phyloP scores from a whole-genome alignment of 2,888 invertebrate species.

The Mythimna ferrago region DNA sequence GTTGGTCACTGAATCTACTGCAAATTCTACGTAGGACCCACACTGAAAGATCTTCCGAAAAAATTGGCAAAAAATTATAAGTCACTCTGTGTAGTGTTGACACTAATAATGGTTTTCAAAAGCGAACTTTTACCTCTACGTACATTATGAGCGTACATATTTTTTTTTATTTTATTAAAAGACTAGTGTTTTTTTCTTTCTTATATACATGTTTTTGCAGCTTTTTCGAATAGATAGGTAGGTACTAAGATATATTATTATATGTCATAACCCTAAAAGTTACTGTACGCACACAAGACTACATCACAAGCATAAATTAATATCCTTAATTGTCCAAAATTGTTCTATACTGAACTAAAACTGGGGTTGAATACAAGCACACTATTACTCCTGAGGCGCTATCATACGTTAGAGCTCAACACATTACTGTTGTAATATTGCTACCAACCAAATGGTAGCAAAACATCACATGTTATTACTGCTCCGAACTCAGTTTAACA shows the following conservation, averaged over 20 bases:
- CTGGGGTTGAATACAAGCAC: constrained; percentile 31
- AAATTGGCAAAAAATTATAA: no score
- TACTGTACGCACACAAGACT: background rate
- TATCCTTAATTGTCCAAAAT: constrained; percentile 44
- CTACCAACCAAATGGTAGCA: constrained; percentile 51
- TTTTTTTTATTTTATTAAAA: background rate
- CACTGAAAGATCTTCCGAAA: no score
- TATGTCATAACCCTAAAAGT: background rate
- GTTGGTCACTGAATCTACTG: no score
- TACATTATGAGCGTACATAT: no score
- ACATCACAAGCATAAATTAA: constrained; percentile 37
- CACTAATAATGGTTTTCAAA: background rate
- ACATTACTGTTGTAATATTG: constrained; percentile 52
- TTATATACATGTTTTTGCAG: background rate
- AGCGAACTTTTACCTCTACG: background rate
- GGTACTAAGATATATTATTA: background rate
- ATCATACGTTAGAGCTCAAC: constrained; percentile 49
- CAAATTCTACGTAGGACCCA: no score
- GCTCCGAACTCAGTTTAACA: constrained; percentile 37
- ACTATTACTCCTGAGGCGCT: constrained; percentile 51
- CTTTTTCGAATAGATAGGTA: background rate
- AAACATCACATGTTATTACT: constrained; percentile 60
- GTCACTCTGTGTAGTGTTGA: no score
- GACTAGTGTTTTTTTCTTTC: background rate
- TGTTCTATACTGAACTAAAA: constrained; percentile 35